A percentile compares a stretch with the other conserved stretches of the same genome.
Conservation (phyloP, 2,113 vertebrate genomes). For the Steatornis caripensis region DNA sequence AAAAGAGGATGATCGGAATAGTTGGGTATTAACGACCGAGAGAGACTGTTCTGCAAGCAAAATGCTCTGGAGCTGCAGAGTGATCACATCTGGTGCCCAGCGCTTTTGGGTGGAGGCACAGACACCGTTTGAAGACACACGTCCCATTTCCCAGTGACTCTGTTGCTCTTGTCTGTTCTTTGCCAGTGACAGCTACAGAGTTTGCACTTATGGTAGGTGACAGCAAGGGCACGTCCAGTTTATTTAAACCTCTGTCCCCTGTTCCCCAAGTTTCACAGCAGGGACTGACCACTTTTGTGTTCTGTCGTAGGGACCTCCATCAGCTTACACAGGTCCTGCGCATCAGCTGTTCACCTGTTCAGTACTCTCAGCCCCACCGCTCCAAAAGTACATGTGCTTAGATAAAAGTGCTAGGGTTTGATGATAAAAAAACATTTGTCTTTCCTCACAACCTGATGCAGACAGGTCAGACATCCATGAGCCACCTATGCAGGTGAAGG, state of each 20-base stretch:
- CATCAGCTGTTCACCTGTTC: neutral
- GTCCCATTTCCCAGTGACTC: neutral
- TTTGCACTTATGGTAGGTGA: neutral
- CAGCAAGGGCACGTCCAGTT: neutral
- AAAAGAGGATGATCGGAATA: neutral
- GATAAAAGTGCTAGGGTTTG: neutral
- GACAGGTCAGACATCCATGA: neutral
- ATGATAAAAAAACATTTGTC: neutral
- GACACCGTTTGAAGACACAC: neutral
- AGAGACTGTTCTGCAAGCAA: neutral
- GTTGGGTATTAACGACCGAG: neutral
- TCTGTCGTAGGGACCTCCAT: neutral
- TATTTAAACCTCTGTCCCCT: neutral
- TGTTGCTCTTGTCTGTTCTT: accelerated
- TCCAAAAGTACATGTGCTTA: neutral
- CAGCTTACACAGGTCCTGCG: neutral
- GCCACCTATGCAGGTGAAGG: neutral
- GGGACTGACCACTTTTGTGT: accelerated
- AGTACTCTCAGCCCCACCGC: neutral
- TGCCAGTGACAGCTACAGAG: neutral
- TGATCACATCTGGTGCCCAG: accelerated
- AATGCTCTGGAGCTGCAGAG: neutral
- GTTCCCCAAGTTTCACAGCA: neutral
- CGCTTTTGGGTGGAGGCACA: neutral
- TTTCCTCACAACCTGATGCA: neutral